Percentiles rank a stretch among this genome's conserved stretches.
phyloP scores from a whole-genome alignment of 1,140 invertebrate genomes.

The Eubasilissa regina region DNA sequence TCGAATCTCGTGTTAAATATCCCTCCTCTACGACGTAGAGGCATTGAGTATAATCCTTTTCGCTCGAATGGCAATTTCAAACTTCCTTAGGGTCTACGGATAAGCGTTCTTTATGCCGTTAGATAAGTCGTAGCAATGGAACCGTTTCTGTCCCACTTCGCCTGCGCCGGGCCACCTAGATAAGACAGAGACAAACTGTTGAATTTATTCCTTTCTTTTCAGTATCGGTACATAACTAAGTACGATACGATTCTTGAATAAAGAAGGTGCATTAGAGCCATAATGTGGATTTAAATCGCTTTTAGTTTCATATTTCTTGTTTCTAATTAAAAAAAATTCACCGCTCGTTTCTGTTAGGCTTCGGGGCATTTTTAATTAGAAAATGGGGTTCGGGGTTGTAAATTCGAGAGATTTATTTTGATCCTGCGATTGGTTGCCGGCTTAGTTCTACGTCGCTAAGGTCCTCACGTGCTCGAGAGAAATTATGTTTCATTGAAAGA shows the following conservation, averaged over 20 bases:
- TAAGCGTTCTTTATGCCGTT: slow-evolving; percentile 74
- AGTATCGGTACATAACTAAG: slow-evolving; percentile 51
- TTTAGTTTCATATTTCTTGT: slow-evolving; percentile 70
- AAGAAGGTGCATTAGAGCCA: slow-evolving; percentile 66
- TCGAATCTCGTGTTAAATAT: slow-evolving; percentile 48
- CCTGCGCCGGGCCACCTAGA: slow-evolving; percentile 1
- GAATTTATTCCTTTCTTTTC: slow-evolving; percentile 43
- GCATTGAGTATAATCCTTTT: slow-evolving; percentile 74
- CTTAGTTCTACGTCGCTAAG: slow-evolving; percentile 21
- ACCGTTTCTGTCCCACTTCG: slow-evolving; percentile 44
- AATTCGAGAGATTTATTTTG: slow-evolving; percentile 37
- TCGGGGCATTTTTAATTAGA: slow-evolving; percentile 52
- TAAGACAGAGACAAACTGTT: slow-evolving; percentile 25
- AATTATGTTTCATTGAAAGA: slow-evolving; percentile 2
- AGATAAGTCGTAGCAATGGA: slow-evolving; percentile 50
- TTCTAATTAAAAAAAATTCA: slow-evolving; percentile 67
- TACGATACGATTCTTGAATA: slow-evolving; percentile 70
- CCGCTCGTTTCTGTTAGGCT: slow-evolving; percentile 33
- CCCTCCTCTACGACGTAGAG: slow-evolving; percentile 68
- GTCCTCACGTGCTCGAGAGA: slow-evolving; percentile 28
- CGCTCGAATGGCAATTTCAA: slow-evolving; percentile 75
- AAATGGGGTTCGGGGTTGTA: slow-evolving; percentile 46
- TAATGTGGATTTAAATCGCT: slow-evolving; percentile 73
- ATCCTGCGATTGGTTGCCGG: slow-evolving; percentile 9
- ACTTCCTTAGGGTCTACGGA: slow-evolving; percentile 74